These are phyloP conservation scores for Artemisiospiza belli DNA, from an alignment of 2,113 vertebrate species.

Conservation along the genomic window DNA sequence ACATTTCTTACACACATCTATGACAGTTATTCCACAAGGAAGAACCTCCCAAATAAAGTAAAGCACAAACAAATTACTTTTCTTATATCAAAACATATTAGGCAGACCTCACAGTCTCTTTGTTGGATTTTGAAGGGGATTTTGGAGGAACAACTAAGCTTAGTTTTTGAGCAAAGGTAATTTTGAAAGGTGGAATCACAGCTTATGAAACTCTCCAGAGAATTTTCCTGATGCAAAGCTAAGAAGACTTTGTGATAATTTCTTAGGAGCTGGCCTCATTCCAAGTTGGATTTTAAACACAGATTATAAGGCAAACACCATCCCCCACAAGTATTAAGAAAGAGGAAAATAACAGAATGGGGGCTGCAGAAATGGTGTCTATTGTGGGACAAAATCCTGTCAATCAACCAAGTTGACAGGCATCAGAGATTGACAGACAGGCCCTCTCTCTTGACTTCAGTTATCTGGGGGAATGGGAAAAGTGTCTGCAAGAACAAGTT, in stretches of 20 bases:
- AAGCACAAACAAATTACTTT: conserved; percentile 26
- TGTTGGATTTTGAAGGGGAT: conserved; percentile 73
- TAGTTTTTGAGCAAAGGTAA: conserved; percentile 77
- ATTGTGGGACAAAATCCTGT: conserved; percentile 85
- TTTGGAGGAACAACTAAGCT: conserved; percentile 74
- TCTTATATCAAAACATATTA: conserved; percentile 57
- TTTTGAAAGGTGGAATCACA: conserved; percentile 77
- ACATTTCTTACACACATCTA: background rate
- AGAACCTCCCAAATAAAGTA: conserved; percentile 13
- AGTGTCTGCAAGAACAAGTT: conserved; percentile 84
- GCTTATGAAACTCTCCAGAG: conserved; percentile 77
- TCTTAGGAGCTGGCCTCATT: conserved; percentile 77
- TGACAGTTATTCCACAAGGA: background rate
- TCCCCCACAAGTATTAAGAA: conserved; percentile 80
- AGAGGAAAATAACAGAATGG: conserved; percentile 78
- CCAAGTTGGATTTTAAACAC: conserved; percentile 82
- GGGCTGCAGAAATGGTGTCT: conserved; percentile 81
- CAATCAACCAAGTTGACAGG: conserved; percentile 89
- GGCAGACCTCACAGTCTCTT: conserved; percentile 63
- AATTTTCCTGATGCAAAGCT: conserved; percentile 77
- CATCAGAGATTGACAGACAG: conserved; percentile 83
- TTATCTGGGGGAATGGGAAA: conserved; percentile 88
- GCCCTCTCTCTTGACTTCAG: conserved; percentile 82
- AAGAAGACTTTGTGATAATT: conserved; percentile 81
- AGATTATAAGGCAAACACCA: conserved; percentile 84